A percentile compares a stretch with the other conserved stretches of the same genome.
Conservation (phyloP, 2,888 invertebrate species). For the Acanthopleura granulata region DNA sequence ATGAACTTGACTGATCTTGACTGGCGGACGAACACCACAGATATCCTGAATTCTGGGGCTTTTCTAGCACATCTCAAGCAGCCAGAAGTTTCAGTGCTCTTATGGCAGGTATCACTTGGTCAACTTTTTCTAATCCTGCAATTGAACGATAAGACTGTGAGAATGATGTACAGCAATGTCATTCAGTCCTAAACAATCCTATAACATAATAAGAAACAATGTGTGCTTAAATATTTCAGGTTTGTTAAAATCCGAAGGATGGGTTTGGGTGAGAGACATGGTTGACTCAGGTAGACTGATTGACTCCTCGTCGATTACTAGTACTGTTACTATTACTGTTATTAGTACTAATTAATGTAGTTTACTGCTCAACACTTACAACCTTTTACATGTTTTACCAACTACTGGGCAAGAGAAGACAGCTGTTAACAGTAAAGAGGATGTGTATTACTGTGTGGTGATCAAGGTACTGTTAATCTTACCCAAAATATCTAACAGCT, state of each 20-base stretch:
- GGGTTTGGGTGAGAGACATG: not conserved
- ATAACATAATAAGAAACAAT: no score
- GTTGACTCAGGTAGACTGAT: not conserved
- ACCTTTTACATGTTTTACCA: no score
- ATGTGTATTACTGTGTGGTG: no score
- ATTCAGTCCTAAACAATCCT: no score
- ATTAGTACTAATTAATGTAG: no score
- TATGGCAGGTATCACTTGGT: slow-evolving; percentile 62
- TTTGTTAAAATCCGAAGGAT: not conserved
- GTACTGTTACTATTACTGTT: no score
- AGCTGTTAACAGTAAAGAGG: not conserved
- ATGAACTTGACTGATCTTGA: no score
- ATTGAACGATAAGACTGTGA: not conserved
- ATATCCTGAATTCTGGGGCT: no score
- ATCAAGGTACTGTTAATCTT: slow-evolving; percentile 29
- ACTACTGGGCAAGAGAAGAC: no score
- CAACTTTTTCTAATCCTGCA: slow-evolving; percentile 57
- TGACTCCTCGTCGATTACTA: no score
- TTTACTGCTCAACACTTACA: not conserved
- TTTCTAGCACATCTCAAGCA: slow-evolving; percentile 31
- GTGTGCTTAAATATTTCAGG: not conserved
- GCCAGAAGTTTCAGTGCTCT: slow-evolving; percentile 58
- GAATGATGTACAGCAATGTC: no score
- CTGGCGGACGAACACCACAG: no score
- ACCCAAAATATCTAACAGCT: slow-evolving; percentile 63